Evolutionary conservation across 2,113 vertebrate genomes (phyloP), one percentile per base, ranked within the genome.

Genomic region (Odontophorus gujanensis): DNA sequence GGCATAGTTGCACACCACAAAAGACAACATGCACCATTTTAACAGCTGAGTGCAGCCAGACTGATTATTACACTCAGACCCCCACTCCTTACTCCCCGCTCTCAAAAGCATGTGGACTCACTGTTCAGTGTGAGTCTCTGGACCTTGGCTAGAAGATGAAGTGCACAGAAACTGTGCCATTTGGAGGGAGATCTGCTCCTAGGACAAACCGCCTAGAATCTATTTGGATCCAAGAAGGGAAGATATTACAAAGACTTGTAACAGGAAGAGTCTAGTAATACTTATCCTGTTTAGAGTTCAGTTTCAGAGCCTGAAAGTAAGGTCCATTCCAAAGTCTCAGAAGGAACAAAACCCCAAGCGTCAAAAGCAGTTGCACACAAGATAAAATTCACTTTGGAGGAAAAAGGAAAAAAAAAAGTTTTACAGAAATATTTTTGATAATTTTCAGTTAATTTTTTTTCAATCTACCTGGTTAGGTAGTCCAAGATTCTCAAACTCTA

Each of bases 281-380:
- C 85, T 93, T 95, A 91, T 96, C 96, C 76, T 91, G 96, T 96
- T 97, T 94, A 95, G 95, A 92, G 89, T 78, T 93, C 85, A 85
- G 83, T 67, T 93, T 83, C 88, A 81, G 94, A 93, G 72, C 83
- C 65, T 91, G 71, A 87, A 81, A 89, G 65, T 77, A 77, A 81
- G 80, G 87, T 95, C 88, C 71, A 77, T 78, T 94, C 73, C 74
- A 88, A 89, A 95, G 77, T 79, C 92, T 95, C 71, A 85, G 72
- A 93, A 89, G 82, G 80, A 93, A 73, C 84, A 90, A 92, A 95
- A 75, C 76, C 53, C 76, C 82, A 95, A 86, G 89, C 81, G 73
- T 89, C 68, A 89, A 93, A 63, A 93, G 47, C 57, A 96, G 87
- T 67, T 78, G 63, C 67, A 72, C 67, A 72, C 66, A 80, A 95